These are phyloP conservation scores for Ericerus pela DNA, from an alignment of 1,140 invertebrate species.

Conservation along the genomic window DNA sequence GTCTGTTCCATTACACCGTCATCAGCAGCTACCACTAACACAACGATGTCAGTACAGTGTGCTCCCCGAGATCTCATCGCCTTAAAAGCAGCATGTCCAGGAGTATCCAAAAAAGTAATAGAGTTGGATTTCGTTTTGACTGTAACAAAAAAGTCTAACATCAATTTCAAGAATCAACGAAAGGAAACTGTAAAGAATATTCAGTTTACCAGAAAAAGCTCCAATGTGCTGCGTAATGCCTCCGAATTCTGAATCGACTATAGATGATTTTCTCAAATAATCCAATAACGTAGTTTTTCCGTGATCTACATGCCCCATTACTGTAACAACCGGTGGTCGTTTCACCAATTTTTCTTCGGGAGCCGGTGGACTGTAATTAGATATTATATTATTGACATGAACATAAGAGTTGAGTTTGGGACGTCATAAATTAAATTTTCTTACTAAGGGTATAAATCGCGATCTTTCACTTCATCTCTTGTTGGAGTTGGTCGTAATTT, in stretches of 20 bases:
- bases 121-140: constrained; percentile 19
- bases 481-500: constrained; percentile 37
- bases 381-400: constrained; percentile 20
- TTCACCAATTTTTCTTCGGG: constrained; percentile 43
- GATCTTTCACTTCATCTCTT: constrained; percentile 29
- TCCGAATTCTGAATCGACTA: constrained; percentile 89
- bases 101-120: constrained; percentile 96
- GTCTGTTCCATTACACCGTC: constrained; percentile 99
- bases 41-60: constrained; percentile 81
- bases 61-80: constrained; percentile 86
- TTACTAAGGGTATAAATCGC: constrained; percentile 24
- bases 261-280: constrained; percentile 63
- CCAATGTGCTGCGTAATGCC: constrained; percentile 99
- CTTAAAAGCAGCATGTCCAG: constrained; percentile 94
- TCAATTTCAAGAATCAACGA: neutral
- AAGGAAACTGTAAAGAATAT: neutral
- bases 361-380: constrained; percentile 36
- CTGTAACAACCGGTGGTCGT: constrained; percentile 81
- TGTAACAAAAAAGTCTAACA: neutral
- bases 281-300: constrained; percentile 97
- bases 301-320: constrained; percentile 99
- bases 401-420: neutral
- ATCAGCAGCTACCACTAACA: constrained; percentile 94
- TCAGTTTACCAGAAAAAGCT: constrained; percentile 65
- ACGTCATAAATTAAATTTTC: constrained; percentile 14